Evolutionary conservation across 1,140 invertebrate species (phyloP).

Genomic region (Latrodectus geometricus): DNA sequence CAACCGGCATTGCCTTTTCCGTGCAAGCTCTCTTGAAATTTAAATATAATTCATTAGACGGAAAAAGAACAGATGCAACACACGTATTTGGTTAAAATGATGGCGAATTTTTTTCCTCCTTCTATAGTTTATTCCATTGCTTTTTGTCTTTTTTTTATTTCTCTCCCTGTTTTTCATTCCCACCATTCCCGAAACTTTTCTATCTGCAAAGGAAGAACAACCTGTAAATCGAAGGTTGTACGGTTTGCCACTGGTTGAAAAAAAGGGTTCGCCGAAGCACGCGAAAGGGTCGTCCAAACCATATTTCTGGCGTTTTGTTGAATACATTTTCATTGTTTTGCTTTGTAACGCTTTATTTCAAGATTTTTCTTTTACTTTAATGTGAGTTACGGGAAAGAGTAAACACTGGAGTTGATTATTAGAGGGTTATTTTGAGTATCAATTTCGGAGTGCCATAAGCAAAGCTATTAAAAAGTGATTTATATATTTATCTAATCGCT

Average conservation of each 20-base stretch:
- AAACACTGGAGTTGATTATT: too few relatives aligned
- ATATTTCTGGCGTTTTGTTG: slow-evolving; percentile 5
- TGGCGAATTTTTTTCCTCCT: background rate
- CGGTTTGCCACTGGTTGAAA: slow-evolving; percentile 1
- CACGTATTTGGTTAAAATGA: slow-evolving; percentile 28
- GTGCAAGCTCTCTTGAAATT: slow-evolving; percentile 37
- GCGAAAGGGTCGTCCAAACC: slow-evolving; percentile 38
- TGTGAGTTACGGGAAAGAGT: too few relatives aligned
- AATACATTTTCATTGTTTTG: too few relatives aligned
- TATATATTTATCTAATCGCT: too few relatives aligned
- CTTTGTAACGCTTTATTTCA: too few relatives aligned
- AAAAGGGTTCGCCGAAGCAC: slow-evolving; percentile 22
- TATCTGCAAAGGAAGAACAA: slow-evolving; percentile 13
- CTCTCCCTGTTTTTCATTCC: slow-evolving; percentile 8
- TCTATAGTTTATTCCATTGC: slow-evolving; percentile 1
- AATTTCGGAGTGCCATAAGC: too few relatives aligned
- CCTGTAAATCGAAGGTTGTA: background rate
- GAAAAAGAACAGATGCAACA: slow-evolving; percentile 37
- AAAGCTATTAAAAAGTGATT: too few relatives aligned
- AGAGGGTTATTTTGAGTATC: too few relatives aligned
- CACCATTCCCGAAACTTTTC: slow-evolving; percentile 5
- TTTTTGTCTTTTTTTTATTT: slow-evolving; percentile 2
- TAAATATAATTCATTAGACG: slow-evolving; percentile 55
- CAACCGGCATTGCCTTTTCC: slow-evolving; percentile 23
- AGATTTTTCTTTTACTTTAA: too few relatives aligned